Evolutionary conservation across 1,140 invertebrate genomes (phyloP).

Genomic region (Drosophila pallidifrons): DNA sequence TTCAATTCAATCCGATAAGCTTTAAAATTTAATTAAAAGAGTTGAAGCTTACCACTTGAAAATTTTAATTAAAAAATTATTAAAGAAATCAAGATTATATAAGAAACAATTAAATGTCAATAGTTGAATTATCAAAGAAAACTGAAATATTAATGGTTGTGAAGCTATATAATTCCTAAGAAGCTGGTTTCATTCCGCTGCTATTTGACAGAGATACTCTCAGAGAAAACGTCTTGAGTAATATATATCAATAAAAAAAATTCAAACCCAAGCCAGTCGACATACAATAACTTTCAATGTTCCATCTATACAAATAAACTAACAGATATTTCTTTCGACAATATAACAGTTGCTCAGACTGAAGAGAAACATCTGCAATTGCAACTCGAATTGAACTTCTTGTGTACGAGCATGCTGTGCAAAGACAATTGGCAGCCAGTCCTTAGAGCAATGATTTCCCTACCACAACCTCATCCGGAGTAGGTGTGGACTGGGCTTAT

Average conservation of each 20-base stretch:
- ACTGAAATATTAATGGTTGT: no score
- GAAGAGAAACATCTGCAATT: constrained; percentile 41
- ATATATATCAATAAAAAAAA: background rate
- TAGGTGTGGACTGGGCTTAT: background rate
- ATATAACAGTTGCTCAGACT: constrained; percentile 24
- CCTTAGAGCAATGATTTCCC: constrained; percentile 39
- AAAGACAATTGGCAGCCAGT: constrained; percentile 65
- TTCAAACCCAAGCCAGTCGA: background rate
- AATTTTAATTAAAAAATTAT: no score
- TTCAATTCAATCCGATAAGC: background rate
- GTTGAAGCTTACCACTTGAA: background rate
- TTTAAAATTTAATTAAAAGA: constrained; percentile 43
- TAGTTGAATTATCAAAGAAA: background rate
- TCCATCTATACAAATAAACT: constrained; percentile 13
- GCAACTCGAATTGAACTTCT: constrained; percentile 18
- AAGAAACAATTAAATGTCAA: background rate
- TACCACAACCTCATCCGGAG: background rate
- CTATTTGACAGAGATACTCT: background rate
- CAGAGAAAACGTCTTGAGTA: background rate
- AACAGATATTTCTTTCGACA: background rate
- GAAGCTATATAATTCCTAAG: background rate
- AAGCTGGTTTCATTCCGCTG: background rate
- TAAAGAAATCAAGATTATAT: background rate
- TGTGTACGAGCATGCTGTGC: background rate
- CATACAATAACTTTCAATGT: background rate